Evolutionary conservation across 2,113 vertebrate genomes (phyloP).

Genomic region (Falcunculus frontatus): DNA sequence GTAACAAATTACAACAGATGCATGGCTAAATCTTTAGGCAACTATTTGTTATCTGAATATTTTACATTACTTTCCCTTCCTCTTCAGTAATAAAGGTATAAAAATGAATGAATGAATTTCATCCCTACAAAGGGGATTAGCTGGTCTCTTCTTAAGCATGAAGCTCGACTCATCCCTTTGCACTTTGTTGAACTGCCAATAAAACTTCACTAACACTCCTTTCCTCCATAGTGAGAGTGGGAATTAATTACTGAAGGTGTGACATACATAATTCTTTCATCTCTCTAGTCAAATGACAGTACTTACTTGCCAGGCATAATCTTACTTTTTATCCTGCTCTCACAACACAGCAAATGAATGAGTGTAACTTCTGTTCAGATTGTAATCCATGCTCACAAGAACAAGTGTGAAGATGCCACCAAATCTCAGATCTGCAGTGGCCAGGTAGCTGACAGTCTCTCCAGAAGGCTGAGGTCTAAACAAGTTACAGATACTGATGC

Average conservation of each 20-base stretch:
- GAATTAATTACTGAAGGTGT: background rate
- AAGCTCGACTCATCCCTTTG: background rate
- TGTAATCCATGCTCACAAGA: background rate
- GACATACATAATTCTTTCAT: background rate
- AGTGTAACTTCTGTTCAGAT: background rate
- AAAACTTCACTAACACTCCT: background rate
- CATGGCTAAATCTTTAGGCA: background rate
- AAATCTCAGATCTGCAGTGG: background rate
- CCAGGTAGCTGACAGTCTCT: background rate
- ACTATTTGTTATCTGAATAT: background rate
- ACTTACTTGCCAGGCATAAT: background rate
- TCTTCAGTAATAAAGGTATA: background rate
- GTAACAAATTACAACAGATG: background rate
- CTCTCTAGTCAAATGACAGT: background rate
- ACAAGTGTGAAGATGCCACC: background rate
- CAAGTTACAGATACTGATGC: background rate
- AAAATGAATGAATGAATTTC: background rate
- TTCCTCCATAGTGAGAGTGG: background rate
- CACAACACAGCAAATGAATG: background rate
- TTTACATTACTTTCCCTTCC: background rate
- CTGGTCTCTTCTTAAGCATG: background rate
- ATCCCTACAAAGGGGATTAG: background rate
- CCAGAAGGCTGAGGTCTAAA: background rate
- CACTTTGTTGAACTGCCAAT: background rate
- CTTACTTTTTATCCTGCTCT: background rate